Evolutionary conservation across 2,113 vertebrate genomes (phyloP).

Genomic region (Ictalurus punctatus): DNA sequence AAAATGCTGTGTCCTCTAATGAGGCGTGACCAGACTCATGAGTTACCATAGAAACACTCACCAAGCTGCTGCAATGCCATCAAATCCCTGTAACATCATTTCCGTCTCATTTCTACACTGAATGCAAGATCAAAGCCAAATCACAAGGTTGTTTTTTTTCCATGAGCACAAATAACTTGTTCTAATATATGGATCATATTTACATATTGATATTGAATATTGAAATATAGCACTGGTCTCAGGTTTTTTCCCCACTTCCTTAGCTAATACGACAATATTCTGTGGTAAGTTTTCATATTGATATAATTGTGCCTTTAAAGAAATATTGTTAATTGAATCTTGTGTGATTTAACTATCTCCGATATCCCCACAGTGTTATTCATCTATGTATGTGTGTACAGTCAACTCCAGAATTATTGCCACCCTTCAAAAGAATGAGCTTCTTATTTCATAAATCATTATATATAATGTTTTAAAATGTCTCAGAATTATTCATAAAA

Average conservation of each 20-base stretch:
- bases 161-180: background rate
- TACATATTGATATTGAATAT: background rate
- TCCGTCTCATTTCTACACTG: constrained; percentile 1
- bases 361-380: background rate
- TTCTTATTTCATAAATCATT: background rate
- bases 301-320: background rate
- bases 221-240: background rate
- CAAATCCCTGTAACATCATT: constrained; percentile 46
- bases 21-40: constrained; percentile 72
- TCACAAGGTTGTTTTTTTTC: background rate
- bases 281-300: background rate
- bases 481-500: background rate
- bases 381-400: background rate
- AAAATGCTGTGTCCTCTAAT: constrained; percentile 70
- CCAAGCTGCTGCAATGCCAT: constrained; percentile 55
- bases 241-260: background rate
- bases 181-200: background rate
- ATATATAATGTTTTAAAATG: background rate
- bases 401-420: background rate
- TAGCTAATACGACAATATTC: background rate
- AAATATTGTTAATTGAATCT: background rate
- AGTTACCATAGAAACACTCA: constrained; percentile 70
- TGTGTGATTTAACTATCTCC: background rate
- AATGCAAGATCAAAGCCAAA: constrained; percentile 6
- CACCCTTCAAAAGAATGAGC: background rate